Evolutionary conservation across 2,797 vertebrate species (phyloP).

Genomic region (Paedocypris micromegethes): DNA sequence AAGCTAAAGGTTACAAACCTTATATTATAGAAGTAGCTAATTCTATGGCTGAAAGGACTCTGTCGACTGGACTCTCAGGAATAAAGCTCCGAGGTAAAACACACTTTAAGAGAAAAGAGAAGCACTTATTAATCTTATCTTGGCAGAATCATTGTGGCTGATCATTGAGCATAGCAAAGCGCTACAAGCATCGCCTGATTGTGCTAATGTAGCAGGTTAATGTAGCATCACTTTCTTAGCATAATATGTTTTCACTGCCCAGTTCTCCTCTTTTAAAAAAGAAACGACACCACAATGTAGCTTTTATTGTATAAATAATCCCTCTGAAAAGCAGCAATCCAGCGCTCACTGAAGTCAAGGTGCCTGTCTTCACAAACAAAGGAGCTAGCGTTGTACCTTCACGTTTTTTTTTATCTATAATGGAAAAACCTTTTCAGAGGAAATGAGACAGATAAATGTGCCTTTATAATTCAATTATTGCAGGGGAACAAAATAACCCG

Average conservation of each 20-base stretch:
- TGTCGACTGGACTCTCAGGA: conserved; percentile 43
- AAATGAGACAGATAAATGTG: conserved; percentile 49
- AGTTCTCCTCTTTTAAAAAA: conserved; percentile 13
- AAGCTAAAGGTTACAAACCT: conserved; percentile 30
- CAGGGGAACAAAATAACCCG: conserved; percentile 11
- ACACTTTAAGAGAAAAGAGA: conserved; percentile 31
- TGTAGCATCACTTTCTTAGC: conserved; percentile 34
- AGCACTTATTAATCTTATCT: conserved; percentile 36
- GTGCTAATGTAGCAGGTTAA: conserved; percentile 38
- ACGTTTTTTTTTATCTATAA: conserved; percentile 44
- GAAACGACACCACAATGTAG: conserved; percentile 19
- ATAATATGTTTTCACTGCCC: conserved; percentile 30
- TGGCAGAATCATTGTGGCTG: conserved; percentile 31
- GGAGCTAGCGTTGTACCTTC: conserved; percentile 26
- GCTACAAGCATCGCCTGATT: conserved; percentile 11
- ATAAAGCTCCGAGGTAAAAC: conserved; percentile 31
- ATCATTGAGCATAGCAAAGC: conserved; percentile 36
- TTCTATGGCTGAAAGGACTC: conserved; percentile 32
- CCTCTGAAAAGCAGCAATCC: neutral
- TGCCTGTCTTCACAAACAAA: conserved; percentile 32
- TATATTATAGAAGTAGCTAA: too few relatives aligned
- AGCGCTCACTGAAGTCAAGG: conserved; percentile 35
- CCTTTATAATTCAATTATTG: conserved; percentile 48
- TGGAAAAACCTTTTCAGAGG: conserved; percentile 41
- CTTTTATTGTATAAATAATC: conserved; percentile 24